These are phyloP conservation scores for Piscicola geometra DNA, from an alignment of 2,888 invertebrate genomes.

Conservation along the genomic window DNA sequence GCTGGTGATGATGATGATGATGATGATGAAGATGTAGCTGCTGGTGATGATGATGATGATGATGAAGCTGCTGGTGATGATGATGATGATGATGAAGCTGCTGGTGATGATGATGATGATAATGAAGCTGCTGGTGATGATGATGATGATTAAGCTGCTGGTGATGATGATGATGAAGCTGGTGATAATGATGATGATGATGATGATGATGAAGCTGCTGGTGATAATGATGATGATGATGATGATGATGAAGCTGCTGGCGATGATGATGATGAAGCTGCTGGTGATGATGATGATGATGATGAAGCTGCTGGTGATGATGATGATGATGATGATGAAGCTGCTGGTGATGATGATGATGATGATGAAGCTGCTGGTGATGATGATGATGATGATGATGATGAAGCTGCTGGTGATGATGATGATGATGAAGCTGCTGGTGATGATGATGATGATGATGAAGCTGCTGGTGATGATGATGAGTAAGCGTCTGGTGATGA, in stretches of 20 bases:
- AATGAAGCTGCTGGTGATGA: slow-evolving; percentile 84
- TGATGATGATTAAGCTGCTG: slow-evolving; percentile 94
- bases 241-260: slow-evolving; percentile 98
- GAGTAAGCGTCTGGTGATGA: slow-evolving; percentile 74
- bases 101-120: no score
- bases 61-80: slow-evolving; percentile 74
- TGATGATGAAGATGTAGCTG: neutral
- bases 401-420: slow-evolving; percentile 71
- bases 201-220: no score
- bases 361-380: neutral
- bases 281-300: slow-evolving; percentile 58
- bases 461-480: slow-evolving; percentile 92
- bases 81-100: slow-evolving; percentile 1
- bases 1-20: slow-evolving; percentile 59
- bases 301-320: no score
- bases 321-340: slow-evolving; percentile 93
- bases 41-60: slow-evolving; percentile 91
- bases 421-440: neutral
- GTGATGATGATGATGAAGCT: slow-evolving; percentile 85
- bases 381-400: slow-evolving; percentile 93
- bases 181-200: slow-evolving; percentile 56
- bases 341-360: slow-evolving; percentile 61
- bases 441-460: slow-evolving; percentile 95
- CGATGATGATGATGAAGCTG: slow-evolving; percentile 86
- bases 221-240: no score